Base-by-base conservation (phyloP, 2,797 vertebrate species). In the Onychomys leucogaster region DNA sequence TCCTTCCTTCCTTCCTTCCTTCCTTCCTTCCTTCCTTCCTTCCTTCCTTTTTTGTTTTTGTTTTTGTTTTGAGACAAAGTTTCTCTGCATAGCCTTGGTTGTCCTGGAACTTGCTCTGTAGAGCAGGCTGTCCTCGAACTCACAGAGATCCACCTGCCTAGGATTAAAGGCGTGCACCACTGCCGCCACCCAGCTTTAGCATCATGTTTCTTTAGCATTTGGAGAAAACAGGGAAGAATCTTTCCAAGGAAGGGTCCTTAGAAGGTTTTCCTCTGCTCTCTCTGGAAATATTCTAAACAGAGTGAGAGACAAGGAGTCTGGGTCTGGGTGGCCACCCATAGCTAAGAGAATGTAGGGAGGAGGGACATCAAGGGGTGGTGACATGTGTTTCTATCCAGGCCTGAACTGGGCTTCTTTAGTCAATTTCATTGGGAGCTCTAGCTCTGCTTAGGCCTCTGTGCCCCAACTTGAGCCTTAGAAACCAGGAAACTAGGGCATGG, bases 21-120 rank as follows among this genome's bases (percentile, higher is more conserved):
- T 16, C 29, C 23, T 61, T 61, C 59, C 59, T 21, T 10, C 6
- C 25, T 23, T 2, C 8, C 25, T 23, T 10, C 59, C 55, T 16
- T 14, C 14, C 52, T 12, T 57, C 0, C 4, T 17, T 17, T 57
- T 4, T 17, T 57, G 0, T 57, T 19, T 19, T 19, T 57, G 0
- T 5, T 49, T 27, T 25, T 9, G 8, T 27, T 29, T 29, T 29
- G 61, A 63, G 61, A 63, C 61, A 27, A 9, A 2, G 61, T 63
- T 63, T 63, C 61, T 63, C 25, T 63, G 6, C 67, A 2, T 69
- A 69, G 65, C 32, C 6, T 6, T 69, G 65, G 6, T 65, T 69
- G 32, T 69, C 13, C 65, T 32, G 29, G 65, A 67, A 34, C 63
- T 67, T 14, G 6, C 65, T 67, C 5, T 6, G 32, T 32, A 12